Percentiles rank a stretch among this genome's conserved stretches.
Conservation (phyloP, 2,797 vertebrate species). For the Delichon dasypus region DNA sequence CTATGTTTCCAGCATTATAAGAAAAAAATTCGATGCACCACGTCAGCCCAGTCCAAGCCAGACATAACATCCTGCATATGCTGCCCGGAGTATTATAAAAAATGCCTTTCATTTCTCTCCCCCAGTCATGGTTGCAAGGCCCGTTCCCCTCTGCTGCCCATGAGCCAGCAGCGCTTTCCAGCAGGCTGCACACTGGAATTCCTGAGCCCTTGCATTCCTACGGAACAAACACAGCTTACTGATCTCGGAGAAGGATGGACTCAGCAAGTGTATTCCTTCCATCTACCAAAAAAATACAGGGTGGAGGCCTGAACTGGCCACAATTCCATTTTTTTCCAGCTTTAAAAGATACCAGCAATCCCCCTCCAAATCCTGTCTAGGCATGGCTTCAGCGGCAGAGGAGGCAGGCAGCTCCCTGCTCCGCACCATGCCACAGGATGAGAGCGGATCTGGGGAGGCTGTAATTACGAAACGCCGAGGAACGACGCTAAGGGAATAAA, state of each 20-base stretch:
- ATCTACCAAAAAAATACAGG: background rate
- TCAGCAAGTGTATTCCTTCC: background rate
- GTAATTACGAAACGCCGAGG: background rate
- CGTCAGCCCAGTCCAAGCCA: slow-evolving; percentile 57
- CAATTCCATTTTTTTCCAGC: background rate
- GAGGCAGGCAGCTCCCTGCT: background rate
- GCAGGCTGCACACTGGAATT: slow-evolving; percentile 32
- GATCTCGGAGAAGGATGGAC: background rate
- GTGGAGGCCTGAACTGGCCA: background rate
- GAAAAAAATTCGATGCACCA: slow-evolving; percentile 37
- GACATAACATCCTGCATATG: slow-evolving; percentile 56
- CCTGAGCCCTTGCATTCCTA: background rate
- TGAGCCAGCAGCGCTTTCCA: slow-evolving; percentile 17
- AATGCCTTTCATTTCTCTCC: slow-evolving; percentile 54
- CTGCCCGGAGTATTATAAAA: slow-evolving; percentile 51
- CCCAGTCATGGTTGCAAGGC: background rate
- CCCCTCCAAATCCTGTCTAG: background rate
- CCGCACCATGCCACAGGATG: fast-evolving
- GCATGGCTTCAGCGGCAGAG: background rate
- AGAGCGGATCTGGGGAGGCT: background rate
- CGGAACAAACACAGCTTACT: background rate
- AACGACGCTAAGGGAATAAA: background rate
- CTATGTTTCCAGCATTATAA: slow-evolving; percentile 39
- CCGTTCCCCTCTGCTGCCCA: slow-evolving; percentile 38
- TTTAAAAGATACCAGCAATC: background rate